Conservation (phyloP, 2,888 invertebrate species). For the Agrochola macilenta region DNA sequence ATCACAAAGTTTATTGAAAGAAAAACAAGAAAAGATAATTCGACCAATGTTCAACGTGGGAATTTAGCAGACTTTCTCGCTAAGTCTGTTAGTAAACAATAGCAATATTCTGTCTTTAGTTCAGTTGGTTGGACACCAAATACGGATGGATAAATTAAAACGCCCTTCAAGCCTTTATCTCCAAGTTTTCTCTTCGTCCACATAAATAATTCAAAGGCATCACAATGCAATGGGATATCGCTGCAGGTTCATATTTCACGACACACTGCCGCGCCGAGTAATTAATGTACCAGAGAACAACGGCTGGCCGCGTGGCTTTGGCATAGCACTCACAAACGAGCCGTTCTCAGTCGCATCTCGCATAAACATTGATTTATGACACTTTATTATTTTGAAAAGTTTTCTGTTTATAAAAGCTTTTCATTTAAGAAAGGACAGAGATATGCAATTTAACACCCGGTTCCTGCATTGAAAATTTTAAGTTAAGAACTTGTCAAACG, state of each 20-base stretch:
- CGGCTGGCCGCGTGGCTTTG: slow-evolving; percentile 71
- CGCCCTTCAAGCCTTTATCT: slow-evolving; percentile 24
- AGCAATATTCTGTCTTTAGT: not conserved
- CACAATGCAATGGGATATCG: slow-evolving; percentile 81
- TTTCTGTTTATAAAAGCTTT: not conserved
- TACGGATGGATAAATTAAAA: slow-evolving; percentile 21
- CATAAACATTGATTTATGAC: slow-evolving; percentile 77
- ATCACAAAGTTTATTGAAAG: too few relatives aligned
- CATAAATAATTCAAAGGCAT: slow-evolving; percentile 84
- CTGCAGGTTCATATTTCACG: slow-evolving; percentile 86
- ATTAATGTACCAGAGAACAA: slow-evolving; percentile 81
- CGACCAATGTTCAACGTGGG: not conserved
- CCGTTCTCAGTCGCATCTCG: slow-evolving; percentile 69
- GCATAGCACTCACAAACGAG: slow-evolving; percentile 65
- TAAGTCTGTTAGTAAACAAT: not conserved
- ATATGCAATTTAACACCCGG: too few relatives aligned
- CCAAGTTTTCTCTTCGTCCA: slow-evolving; percentile 54
- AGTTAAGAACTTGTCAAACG: too few relatives aligned
- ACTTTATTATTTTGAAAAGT: slow-evolving; percentile 44
- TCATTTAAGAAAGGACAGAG: not conserved
- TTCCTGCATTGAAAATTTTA: too few relatives aligned
- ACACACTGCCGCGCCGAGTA: slow-evolving; percentile 77
- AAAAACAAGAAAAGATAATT: not conserved
- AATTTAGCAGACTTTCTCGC: not conserved
- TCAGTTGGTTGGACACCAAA: not conserved